These are phyloP conservation scores for Serrognathus titanus DNA, from an alignment of 2,888 invertebrate species.

Conservation along the genomic window DNA sequence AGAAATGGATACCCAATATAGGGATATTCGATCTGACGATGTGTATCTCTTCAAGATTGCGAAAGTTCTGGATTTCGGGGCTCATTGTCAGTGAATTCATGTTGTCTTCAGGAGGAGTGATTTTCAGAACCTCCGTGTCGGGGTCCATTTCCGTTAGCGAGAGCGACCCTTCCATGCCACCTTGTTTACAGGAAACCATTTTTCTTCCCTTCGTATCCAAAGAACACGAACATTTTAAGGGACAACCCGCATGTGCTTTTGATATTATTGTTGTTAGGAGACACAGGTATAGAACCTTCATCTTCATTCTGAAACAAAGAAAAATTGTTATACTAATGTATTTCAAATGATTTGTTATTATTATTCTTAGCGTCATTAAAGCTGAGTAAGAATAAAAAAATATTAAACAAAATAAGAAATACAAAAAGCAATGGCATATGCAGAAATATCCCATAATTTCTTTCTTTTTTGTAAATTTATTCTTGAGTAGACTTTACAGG, in stretches of 20 bases:
- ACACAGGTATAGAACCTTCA: slow-evolving; percentile 21
- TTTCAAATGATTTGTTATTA: neutral
- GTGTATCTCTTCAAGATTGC: slow-evolving; percentile 65
- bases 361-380: neutral
- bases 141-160: slow-evolving; percentile 62
- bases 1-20: slow-evolving; percentile 73
- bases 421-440: no score
- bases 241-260: slow-evolving; percentile 50
- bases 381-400: neutral
- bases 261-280: slow-evolving; percentile 21
- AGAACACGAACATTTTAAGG: slow-evolving; percentile 61
- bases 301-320: slow-evolving; percentile 23
- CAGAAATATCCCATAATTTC: no score
- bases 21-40: slow-evolving; percentile 77
- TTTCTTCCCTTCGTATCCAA: slow-evolving; percentile 57
- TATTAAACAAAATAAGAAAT: neutral
- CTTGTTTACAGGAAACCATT: slow-evolving; percentile 58
- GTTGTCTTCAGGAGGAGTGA: slow-evolving; percentile 61
- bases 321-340: neutral
- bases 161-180: slow-evolving; percentile 60
- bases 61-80: slow-evolving; percentile 59
- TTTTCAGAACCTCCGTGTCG: slow-evolving; percentile 59
- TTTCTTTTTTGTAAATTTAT: no score
- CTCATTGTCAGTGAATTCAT: slow-evolving; percentile 68
- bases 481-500: no score